Percentiles rank a stretch among this genome's conserved stretches.
These are phyloP conservation scores for Coilia nasus DNA, from an alignment of 2,797 vertebrate genomes.

Conservation along the genomic window DNA sequence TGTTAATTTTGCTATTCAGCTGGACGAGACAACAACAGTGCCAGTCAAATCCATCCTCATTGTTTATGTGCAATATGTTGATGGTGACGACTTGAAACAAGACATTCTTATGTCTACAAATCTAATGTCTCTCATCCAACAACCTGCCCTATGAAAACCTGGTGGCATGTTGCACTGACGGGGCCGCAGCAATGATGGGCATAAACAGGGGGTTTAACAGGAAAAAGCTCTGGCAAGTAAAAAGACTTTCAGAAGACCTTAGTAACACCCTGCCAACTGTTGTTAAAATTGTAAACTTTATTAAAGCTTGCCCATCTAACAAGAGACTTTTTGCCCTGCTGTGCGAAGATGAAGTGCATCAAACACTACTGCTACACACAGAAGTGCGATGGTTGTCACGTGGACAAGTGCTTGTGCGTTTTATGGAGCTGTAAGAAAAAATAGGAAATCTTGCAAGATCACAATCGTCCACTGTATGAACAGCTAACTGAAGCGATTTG, in stretches of 20 bases:
- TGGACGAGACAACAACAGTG: not conserved
- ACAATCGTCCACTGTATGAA: not conserved
- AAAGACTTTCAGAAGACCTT: constrained; percentile 37
- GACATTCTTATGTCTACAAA: too few species aligned
- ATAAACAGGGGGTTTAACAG: constrained; percentile 50
- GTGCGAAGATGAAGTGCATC: constrained; percentile 39
- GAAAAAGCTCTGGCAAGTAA: constrained; percentile 42
- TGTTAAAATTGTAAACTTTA: constrained; percentile 47
- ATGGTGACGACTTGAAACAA: too few species aligned
- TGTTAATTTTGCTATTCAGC: not conserved
- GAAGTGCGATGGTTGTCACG: constrained; percentile 31
- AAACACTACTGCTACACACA: constrained; percentile 36
- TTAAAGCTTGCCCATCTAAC: constrained; percentile 29
- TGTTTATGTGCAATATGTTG: too few species aligned
- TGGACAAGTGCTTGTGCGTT: constrained; percentile 33
- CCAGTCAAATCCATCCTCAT: too few species aligned
- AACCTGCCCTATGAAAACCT: constrained; percentile 33
- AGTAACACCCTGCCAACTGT: constrained; percentile 39
- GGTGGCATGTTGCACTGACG: constrained; percentile 28
- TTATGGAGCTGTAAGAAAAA: constrained; percentile 38
- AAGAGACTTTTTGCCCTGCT: constrained; percentile 41
- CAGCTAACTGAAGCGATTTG: not conserved
- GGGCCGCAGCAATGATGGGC: not conserved
- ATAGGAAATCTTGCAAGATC: constrained; percentile 25
- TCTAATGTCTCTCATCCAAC: constrained; percentile 28